Evolutionary conservation across 2,888 invertebrate species (phyloP).

Genomic region (Brachypterus glaber): DNA sequence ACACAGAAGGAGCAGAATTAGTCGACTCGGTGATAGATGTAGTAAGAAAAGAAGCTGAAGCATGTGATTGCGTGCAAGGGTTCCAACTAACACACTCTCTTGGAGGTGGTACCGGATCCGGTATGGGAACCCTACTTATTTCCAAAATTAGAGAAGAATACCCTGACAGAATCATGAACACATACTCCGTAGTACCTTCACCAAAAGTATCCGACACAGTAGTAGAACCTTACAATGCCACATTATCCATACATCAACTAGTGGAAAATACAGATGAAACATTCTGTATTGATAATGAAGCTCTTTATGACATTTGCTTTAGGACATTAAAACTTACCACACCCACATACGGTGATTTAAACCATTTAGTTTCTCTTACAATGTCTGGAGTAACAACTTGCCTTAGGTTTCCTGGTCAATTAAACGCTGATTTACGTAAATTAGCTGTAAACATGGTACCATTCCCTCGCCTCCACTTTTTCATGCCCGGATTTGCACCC

Average conservation of each 20-base stretch:
- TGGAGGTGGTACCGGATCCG: no score
- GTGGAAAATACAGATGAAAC: slow-evolving; percentile 88
- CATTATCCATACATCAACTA: slow-evolving; percentile 77
- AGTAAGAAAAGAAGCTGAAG: slow-evolving; percentile 59
- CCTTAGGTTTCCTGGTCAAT: slow-evolving; percentile 83
- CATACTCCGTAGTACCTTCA: slow-evolving; percentile 79
- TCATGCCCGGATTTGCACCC: slow-evolving; percentile 93
- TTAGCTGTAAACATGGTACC: slow-evolving; percentile 96
- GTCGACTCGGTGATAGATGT: slow-evolving; percentile 59
- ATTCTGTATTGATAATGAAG: slow-evolving; percentile 88
- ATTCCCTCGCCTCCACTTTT: slow-evolving; percentile 92
- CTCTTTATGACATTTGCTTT: slow-evolving; percentile 87
- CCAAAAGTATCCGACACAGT: slow-evolving; percentile 86
- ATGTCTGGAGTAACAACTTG: slow-evolving; percentile 89
- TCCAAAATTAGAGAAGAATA: no score
- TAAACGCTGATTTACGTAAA: slow-evolving; percentile 88
- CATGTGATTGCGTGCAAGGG: slow-evolving; percentile 70
- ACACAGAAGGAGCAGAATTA: slow-evolving; percentile 65
- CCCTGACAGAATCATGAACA: slow-evolving; percentile 67
- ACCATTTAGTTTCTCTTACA: slow-evolving; percentile 79
- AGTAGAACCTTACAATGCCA: slow-evolving; percentile 87
- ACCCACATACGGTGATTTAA: slow-evolving; percentile 88
- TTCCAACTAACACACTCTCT: no score
- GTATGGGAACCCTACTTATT: no score
- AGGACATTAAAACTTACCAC: slow-evolving; percentile 78